Conservation (phyloP, 2,888 invertebrate species). For the Orgyia antiqua region DNA sequence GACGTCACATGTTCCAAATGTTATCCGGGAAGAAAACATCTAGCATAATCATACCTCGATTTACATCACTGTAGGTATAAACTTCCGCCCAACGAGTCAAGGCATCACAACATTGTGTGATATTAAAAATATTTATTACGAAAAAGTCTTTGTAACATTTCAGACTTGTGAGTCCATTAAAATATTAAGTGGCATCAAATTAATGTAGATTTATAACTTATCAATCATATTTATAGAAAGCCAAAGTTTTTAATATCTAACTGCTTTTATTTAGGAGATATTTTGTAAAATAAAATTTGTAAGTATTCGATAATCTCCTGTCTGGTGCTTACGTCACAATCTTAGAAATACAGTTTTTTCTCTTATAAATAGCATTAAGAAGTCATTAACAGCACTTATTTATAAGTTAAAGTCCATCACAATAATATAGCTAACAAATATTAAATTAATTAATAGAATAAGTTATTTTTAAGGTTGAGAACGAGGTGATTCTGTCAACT, state of each 20-base stretch:
- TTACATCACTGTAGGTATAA: conserved; percentile 22
- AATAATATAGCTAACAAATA: conserved; percentile 40
- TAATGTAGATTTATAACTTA: conserved; percentile 34
- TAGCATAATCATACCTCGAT: too few relatives aligned
- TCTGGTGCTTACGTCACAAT: conserved; percentile 44
- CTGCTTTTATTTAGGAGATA: conserved; percentile 27
- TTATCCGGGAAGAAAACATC: too few relatives aligned
- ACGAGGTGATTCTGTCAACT: conserved; percentile 13
- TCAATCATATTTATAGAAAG: conserved; percentile 34
- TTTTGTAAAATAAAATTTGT: conserved; percentile 16
- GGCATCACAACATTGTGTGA: conserved; percentile 40
- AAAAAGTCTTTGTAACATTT: conserved; percentile 26
- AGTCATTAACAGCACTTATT: conserved; percentile 39
- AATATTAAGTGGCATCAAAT: conserved; percentile 30
- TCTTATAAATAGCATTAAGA: conserved; percentile 25
- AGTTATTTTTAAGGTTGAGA: conserved; percentile 27
- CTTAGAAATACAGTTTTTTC: conserved; percentile 25
- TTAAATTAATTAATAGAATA: conserved; percentile 31
- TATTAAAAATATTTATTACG: conserved; percentile 14
- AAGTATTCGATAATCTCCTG: conserved; percentile 32
- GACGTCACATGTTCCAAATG: too few relatives aligned
- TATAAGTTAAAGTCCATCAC: conserved; percentile 51
- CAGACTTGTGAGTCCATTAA: conserved; percentile 36
- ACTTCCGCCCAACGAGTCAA: conserved; percentile 39
- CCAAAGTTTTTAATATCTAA: conserved; percentile 44